A percentile compares a stretch with the other conserved stretches of the same genome.
These are phyloP conservation scores for Antedon bifida DNA, from an alignment of 35 echinoderm and acorn worm genomes.

Conservation along the genomic window DNA sequence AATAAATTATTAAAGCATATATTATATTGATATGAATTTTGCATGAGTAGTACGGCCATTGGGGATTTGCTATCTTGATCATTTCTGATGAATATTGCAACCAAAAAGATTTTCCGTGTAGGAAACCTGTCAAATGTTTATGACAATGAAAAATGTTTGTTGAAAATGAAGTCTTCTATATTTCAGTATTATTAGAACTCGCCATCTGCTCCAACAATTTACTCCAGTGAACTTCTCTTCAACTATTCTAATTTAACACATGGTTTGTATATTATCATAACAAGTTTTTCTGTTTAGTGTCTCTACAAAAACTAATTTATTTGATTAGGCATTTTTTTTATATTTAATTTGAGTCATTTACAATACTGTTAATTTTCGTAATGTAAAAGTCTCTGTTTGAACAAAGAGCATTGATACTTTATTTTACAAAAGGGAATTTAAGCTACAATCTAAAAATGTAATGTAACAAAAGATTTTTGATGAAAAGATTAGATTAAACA, in stretches of 20 bases:
- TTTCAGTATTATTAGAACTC: background rate
- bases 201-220: background rate
- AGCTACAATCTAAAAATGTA: too few relatives aligned
- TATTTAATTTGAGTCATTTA: background rate
- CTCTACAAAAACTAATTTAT: background rate
- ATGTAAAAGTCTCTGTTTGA: too few relatives aligned
- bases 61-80: background rate
- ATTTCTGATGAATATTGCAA: background rate
- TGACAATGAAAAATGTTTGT: background rate
- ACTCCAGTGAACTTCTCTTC: background rate
- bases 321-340: background rate
- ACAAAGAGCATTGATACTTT: background rate
- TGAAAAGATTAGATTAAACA: background rate
- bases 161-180: background rate
- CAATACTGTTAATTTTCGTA: too few relatives aligned
- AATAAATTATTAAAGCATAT: too few relatives aligned
- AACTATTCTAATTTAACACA: background rate
- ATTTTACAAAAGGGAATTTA: background rate
- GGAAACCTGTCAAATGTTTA: background rate
- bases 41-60: too few relatives aligned
- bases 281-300: background rate
- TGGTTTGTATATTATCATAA: background rate
- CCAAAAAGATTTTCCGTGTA: background rate
- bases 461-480: too few relatives aligned
- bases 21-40: too few relatives aligned